Percentiles rank a stretch among this genome's conserved stretches.
Conservation (phyloP, 1,140 invertebrate genomes). For the Periplaneta americana region DNA sequence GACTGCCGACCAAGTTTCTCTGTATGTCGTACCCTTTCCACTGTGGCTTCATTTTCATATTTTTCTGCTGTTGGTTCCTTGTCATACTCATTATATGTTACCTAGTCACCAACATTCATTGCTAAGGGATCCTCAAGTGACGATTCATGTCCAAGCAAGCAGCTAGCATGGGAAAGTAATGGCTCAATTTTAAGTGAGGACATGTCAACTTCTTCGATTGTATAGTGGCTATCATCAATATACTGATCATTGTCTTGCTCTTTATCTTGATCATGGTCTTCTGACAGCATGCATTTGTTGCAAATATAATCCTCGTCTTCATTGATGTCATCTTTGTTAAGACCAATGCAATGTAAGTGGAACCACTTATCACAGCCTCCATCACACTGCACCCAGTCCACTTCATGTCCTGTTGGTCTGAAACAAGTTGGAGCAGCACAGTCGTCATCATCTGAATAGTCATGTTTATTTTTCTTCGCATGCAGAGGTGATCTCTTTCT, state of each 20-base stretch:
- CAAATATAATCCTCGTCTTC: conserved; percentile 92
- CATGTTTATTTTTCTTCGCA: conserved; percentile 24
- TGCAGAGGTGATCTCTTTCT: not conserved
- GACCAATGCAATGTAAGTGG: conserved; percentile 90
- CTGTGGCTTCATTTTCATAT: too few species aligned
- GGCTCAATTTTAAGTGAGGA: conserved; percentile 4
- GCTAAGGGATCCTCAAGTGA: not conserved
- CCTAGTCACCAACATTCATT: not conserved
- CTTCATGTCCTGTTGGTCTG: conserved; percentile 58
- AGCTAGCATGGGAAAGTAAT: not conserved
- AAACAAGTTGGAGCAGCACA: conserved; percentile 77
- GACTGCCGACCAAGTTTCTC: not conserved
- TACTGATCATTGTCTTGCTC: too few species aligned
- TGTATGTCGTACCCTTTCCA: not conserved
- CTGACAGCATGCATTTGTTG: conserved; percentile 35
- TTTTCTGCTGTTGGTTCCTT: not conserved
- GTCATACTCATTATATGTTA: not conserved
- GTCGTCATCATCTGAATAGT: conserved; percentile 62
- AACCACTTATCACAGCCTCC: conserved; percentile 93
- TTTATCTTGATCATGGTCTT: not conserved
- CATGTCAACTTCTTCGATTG: conserved; percentile 12
- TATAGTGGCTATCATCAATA: not conserved
- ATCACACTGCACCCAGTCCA: conserved; percentile 97
- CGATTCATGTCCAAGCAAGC: not conserved
- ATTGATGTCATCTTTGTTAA: conserved; percentile 74